Conservation (phyloP, 1,140 invertebrate species). For the Drosophila orosa region DNA sequence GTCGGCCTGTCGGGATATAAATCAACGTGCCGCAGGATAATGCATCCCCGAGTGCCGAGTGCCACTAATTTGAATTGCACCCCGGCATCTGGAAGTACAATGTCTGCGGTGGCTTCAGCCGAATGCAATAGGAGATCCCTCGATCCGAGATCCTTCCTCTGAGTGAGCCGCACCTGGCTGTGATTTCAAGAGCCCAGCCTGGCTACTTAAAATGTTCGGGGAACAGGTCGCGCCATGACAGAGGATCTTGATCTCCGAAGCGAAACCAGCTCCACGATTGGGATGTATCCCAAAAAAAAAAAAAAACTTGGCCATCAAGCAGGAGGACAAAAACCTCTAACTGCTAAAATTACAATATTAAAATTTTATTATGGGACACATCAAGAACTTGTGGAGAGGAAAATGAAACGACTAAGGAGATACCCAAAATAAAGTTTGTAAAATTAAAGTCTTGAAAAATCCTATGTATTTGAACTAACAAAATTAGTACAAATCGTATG, state of each 20-base stretch:
- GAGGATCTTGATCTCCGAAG: slow-evolving; percentile 10
- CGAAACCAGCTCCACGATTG: slow-evolving; percentile 24
- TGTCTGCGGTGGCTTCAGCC: slow-evolving; percentile 52
- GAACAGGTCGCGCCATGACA: slow-evolving; percentile 58
- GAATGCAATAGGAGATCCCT: slow-evolving; percentile 73
- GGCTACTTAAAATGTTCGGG: slow-evolving; percentile 44
- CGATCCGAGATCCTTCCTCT: slow-evolving; percentile 50
- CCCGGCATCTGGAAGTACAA: slow-evolving; percentile 47
- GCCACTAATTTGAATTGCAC: slow-evolving; percentile 74
- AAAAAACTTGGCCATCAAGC: slow-evolving; percentile 9
- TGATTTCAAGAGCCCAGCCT: slow-evolving; percentile 53
- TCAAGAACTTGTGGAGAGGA: neutral
- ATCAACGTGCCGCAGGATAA: slow-evolving; percentile 70
- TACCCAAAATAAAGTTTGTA: neutral
- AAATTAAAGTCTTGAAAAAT: too few relatives aligned
- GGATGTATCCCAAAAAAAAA: neutral
- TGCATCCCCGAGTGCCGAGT: slow-evolving; percentile 59
- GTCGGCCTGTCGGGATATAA: slow-evolving; percentile 58
- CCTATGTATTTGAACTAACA: too few relatives aligned
- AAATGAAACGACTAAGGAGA: neutral
- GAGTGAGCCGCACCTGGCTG: slow-evolving; percentile 52
- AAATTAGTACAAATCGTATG: too few relatives aligned
- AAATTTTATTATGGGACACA: slow-evolving; percentile 51
- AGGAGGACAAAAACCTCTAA: slow-evolving; percentile 36
- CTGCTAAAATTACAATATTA: slow-evolving; percentile 62